These are phyloP conservation scores for Sepioteuthis lessoniana DNA, from an alignment of 2,888 invertebrate species.

Conservation along the genomic window DNA sequence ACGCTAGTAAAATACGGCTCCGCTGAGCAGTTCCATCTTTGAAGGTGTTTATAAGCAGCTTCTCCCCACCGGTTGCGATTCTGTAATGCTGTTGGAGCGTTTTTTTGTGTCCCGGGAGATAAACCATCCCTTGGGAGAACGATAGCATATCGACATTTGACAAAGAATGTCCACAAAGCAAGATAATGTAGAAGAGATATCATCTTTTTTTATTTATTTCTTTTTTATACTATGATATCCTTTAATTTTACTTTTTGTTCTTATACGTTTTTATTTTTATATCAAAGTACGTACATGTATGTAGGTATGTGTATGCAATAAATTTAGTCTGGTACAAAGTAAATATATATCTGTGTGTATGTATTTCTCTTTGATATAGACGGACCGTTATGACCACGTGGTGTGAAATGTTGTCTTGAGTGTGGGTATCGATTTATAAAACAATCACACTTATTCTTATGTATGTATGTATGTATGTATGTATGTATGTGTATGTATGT, in stretches of 20 bases:
- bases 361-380: neutral
- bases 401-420: neutral
- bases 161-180: neutral
- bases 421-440: neutral
- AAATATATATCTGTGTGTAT: neutral
- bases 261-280: neutral
- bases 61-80: conserved; percentile 68
- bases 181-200: neutral
- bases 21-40: conserved; percentile 63
- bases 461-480: neutral
- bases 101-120: conserved; percentile 58
- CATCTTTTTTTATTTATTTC: neutral
- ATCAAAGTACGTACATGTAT: neutral
- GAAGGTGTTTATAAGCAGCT: conserved; percentile 67
- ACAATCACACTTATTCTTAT: neutral
- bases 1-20: conserved; percentile 70
- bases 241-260: no score
- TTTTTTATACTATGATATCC: neutral
- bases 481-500: neutral
- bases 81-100: conserved; percentile 54
- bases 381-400: neutral
- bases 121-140: conserved; percentile 53
- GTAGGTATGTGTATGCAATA: neutral
- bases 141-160: neutral
- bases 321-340: neutral